A percentile compares a stretch with the other conserved stretches of the same genome.
Conservation (phyloP, 2,888 invertebrate species). For the Caenorhabditis angaria region DNA sequence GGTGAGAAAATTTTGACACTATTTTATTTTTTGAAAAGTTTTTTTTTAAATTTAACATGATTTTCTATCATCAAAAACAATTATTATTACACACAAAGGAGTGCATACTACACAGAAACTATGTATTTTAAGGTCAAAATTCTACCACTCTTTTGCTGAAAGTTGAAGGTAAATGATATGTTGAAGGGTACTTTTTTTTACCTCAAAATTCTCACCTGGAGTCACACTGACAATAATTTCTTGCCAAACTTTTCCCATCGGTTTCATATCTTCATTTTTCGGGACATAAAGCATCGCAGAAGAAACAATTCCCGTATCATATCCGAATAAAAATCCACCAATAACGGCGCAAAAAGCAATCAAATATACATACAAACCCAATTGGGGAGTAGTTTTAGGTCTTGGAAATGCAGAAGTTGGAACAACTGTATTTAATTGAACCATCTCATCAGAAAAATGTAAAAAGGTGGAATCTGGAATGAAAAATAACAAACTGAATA, state of each 20-base stretch:
- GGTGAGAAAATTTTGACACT: too few relatives aligned
- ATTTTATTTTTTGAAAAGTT: not conserved
- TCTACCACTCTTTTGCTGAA: too few relatives aligned
- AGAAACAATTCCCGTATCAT: constrained; percentile 77
- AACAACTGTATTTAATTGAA: constrained; percentile 28
- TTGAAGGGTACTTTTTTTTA: too few relatives aligned
- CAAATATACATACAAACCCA: constrained; percentile 28
- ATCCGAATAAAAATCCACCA: constrained; percentile 59
- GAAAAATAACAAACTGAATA: not conserved
- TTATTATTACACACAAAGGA: too few relatives aligned
- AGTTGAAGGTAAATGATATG: too few relatives aligned
- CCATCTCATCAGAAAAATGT: constrained; percentile 10
- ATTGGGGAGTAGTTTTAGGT: constrained; percentile 9
- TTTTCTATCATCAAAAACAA: too few relatives aligned
- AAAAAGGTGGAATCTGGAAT: not conserved
- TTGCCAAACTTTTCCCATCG: constrained; percentile 55
- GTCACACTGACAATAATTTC: constrained; percentile 59
- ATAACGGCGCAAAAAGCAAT: constrained; percentile 30
- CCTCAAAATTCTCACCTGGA: constrained; percentile 27
- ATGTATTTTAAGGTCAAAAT: too few relatives aligned
- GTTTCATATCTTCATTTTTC: constrained; percentile 38
- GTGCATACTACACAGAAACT: too few relatives aligned
- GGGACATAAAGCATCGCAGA: constrained; percentile 68
- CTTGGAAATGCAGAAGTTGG: constrained; percentile 10
- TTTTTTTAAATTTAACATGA: too few relatives aligned